These are phyloP conservation scores for Telmatochromis brachygnathus DNA, from an alignment of 2,113 vertebrate genomes.

Conservation along the genomic window DNA sequence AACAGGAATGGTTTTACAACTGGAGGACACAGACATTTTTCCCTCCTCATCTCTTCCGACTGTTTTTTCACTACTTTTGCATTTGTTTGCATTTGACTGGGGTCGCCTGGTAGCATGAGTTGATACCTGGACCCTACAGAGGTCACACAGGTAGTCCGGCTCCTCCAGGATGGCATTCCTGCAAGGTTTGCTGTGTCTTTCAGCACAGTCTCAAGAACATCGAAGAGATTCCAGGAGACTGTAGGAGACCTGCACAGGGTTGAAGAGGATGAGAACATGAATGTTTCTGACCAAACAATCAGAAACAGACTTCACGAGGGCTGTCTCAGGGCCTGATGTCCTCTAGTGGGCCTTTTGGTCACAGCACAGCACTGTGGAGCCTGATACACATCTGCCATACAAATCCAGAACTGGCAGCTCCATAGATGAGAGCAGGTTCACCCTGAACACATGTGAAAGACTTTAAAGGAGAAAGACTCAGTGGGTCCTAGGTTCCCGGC, in stretches of 20 bases:
- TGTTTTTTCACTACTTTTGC: neutral
- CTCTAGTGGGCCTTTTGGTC: neutral
- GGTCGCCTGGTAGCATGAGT: neutral
- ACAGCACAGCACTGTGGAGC: neutral
- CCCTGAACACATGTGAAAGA: no score
- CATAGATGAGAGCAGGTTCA: no score
- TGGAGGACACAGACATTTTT: neutral
- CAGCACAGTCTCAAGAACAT: neutral
- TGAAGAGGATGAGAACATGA: neutral
- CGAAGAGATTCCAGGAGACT: neutral
- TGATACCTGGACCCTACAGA: neutral
- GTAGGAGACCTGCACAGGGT: neutral
- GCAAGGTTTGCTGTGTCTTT: neutral
- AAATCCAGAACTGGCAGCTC: neutral
- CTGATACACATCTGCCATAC: neutral
- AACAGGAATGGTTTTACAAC: neutral
- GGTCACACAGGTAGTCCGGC: neutral
- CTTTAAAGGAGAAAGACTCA: no score
- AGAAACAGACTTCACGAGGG: neutral
- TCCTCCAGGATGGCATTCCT: neutral
- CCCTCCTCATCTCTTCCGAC: neutral
- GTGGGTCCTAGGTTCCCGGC: no score
- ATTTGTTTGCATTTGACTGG: neutral
- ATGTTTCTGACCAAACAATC: neutral
- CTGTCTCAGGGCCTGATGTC: neutral